Conservation (phyloP, 2,797 vertebrate species). For the Urosaurus nigricauda region DNA sequence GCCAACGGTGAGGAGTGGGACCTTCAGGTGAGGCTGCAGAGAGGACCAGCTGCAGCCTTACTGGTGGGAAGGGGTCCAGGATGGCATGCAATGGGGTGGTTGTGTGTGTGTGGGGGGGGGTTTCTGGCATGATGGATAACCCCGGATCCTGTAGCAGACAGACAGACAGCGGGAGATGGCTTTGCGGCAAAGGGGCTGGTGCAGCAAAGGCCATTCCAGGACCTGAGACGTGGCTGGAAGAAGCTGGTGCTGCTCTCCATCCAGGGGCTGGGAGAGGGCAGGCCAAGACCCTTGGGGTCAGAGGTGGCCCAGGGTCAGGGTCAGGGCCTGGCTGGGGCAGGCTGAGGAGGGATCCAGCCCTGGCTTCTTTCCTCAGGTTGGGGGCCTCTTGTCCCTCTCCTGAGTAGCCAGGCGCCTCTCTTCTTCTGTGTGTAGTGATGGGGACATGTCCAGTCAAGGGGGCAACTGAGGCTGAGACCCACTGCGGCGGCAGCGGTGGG, state of each 20-base stretch:
- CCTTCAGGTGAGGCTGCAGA: too few species aligned
- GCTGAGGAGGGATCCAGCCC: not conserved
- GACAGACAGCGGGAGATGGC: constrained; percentile 38
- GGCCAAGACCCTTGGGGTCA: too few species aligned
- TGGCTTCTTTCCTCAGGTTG: not conserved
- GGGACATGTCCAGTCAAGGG: not conserved
- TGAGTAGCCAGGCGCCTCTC: not conserved
- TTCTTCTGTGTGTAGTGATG: not conserved
- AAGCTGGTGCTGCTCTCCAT: not conserved
- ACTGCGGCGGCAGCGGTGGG: too few species aligned
- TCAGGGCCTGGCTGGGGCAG: not conserved
- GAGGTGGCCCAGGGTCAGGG: not conserved
- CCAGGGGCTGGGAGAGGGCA: too few species aligned
- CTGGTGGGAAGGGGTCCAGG: constrained; percentile 49
- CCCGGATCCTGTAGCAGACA: constrained; percentile 44
- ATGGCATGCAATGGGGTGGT: not conserved
- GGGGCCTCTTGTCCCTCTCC: not conserved
- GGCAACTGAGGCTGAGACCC: too few species aligned
- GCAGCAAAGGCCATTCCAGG: constrained; percentile 40
- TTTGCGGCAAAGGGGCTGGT: constrained; percentile 70
- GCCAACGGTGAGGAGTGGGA: too few species aligned
- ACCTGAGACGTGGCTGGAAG: not conserved
- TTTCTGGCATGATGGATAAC: constrained; percentile 54
- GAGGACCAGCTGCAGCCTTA: fast-evolving
- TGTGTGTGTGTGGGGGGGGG: not conserved